phyloP scores from a whole-genome alignment of 1,140 invertebrate genomes.

The Hormaphis cornu region DNA sequence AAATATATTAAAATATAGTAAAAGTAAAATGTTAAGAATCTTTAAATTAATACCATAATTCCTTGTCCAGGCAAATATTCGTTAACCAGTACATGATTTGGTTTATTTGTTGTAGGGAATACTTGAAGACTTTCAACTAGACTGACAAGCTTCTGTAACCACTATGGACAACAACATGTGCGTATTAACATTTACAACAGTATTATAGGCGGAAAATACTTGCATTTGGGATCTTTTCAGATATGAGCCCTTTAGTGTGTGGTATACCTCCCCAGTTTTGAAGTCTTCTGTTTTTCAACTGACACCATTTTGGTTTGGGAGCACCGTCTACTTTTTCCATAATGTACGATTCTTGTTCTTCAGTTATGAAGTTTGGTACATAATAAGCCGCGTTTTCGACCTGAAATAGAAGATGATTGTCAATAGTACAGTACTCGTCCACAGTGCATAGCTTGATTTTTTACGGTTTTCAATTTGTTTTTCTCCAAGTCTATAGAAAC shows the following conservation, averaged over 20 bases:
- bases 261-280: constrained; percentile 96
- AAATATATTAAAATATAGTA: constrained; percentile 32
- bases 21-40: constrained; percentile 19
- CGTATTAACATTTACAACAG: background rate
- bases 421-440: background rate
- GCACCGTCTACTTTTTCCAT: constrained; percentile 61
- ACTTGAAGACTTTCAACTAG: constrained; percentile 60
- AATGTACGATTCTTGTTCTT: constrained; percentile 68
- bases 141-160: constrained; percentile 67
- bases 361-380: constrained; percentile 81
- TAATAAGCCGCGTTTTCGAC: constrained; percentile 68
- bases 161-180: constrained; percentile 46
- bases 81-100: constrained; percentile 94
- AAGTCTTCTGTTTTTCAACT: constrained; percentile 75
- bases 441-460: background rate
- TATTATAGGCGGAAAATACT: constrained; percentile 32
- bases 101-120: constrained; percentile 61
- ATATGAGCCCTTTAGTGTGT: constrained; percentile 86
- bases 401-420: too few relatives aligned
- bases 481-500: background rate
- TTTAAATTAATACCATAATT: constrained; percentile 57
- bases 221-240: constrained; percentile 72
- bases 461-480: background rate
- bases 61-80: constrained; percentile 90
- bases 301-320: constrained; percentile 94